Conservation (phyloP, 2,888 invertebrate species). For the Acronicta alni region DNA sequence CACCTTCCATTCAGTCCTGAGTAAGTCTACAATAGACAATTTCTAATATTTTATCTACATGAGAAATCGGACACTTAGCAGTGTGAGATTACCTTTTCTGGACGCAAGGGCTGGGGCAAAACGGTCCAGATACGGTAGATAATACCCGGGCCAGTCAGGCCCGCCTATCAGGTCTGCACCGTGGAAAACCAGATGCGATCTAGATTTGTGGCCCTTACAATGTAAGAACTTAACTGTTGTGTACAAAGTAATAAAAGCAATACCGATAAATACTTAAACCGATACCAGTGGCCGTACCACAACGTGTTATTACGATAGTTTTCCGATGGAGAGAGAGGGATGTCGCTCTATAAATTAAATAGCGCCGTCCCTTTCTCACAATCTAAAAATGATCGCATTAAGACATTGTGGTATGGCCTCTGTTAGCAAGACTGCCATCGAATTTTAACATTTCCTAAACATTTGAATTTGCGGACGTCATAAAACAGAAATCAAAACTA, state of each 20-base stretch:
- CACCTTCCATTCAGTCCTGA: too few relatives aligned
- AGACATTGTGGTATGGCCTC: too few relatives aligned
- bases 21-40: background rate
- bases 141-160: background rate
- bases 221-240: constrained; percentile 2
- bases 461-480: background rate
- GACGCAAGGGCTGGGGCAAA: background rate
- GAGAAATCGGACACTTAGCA: constrained; percentile 2
- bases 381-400: too few relatives aligned
- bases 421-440: too few relatives aligned
- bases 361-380: too few relatives aligned
- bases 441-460: background rate
- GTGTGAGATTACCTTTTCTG: constrained; percentile 11
- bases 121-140: too few relatives aligned
- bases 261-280: constrained; percentile 9
- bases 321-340: too few relatives aligned
- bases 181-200: constrained; percentile 13
- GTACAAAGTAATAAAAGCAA: constrained; percentile 10
- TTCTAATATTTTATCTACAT: constrained; percentile 7
- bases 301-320: too few relatives aligned
- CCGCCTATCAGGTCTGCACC: background rate
- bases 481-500: too few relatives aligned
- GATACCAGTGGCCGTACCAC: too few relatives aligned
- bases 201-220: constrained; percentile 10
- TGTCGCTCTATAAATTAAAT: too few relatives aligned